Percentiles rank a stretch among this genome's conserved stretches.
Evolutionary conservation across 2,113 vertebrate species (phyloP).

Genomic region (Mus musculus): DNA sequence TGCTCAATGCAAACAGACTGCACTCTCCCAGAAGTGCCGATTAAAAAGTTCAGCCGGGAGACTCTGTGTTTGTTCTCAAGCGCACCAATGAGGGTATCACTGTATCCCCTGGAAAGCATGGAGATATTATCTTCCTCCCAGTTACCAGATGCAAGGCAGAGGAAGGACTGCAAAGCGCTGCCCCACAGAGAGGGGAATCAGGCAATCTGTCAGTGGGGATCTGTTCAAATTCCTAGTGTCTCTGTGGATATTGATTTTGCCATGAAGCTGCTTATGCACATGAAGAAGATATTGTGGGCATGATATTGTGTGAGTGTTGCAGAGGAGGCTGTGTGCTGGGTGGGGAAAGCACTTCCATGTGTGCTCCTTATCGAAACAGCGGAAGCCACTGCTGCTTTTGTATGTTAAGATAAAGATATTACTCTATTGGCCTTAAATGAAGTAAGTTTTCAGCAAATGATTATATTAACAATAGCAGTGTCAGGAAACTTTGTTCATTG

Average conservation of each 20-base stretch:
- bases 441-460: constrained; percentile 19
- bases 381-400: background rate
- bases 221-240: background rate
- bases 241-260: background rate
- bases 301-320: background rate
- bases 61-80: background rate
- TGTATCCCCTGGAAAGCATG: background rate
- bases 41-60: constrained; percentile 40
- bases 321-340: accelerated
- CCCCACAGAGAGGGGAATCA: background rate
- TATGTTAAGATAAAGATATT: background rate
- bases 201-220: background rate
- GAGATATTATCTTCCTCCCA: background rate
- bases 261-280: background rate
- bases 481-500: background rate
- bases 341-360: background rate
- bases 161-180: background rate
- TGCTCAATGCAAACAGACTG: background rate
- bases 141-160: background rate
- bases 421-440: background rate
- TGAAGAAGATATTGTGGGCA: background rate
- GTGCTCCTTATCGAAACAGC: background rate
- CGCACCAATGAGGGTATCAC: background rate
- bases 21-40: background rate
- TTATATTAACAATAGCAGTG: background rate